phyloP scores from a whole-genome alignment of 2,797 vertebrate species.

The Sebastiscus tertius region DNA sequence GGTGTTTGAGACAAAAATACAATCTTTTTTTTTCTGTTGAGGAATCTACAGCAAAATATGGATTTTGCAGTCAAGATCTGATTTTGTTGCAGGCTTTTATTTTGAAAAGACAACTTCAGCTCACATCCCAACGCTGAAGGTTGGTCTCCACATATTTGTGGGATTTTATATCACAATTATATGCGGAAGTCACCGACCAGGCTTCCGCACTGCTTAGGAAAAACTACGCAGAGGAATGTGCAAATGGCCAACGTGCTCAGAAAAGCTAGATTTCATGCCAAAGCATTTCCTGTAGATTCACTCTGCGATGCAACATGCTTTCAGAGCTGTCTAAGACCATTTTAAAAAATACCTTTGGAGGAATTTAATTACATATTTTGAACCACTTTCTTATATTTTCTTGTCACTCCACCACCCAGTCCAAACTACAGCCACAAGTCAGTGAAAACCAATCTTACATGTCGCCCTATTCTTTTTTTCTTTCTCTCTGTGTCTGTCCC shows the following conservation, averaged over 20 bases:
- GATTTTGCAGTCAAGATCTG: not conserved
- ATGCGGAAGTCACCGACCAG: not conserved
- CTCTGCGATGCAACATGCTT: not conserved
- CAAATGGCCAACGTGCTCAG: not conserved
- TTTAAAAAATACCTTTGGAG: not conserved
- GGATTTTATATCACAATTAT: constrained; percentile 5
- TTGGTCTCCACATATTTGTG: not conserved
- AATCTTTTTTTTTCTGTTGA: not conserved
- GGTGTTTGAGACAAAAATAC: not conserved
- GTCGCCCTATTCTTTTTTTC: not conserved
- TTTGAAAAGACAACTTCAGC: not conserved
- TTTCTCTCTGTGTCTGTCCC: not conserved
- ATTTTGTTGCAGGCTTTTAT: not conserved
- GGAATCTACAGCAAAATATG: not conserved
- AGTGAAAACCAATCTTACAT: not conserved
- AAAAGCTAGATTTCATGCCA: not conserved
- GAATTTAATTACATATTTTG: not conserved
- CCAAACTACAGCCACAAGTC: not conserved
- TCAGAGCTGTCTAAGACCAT: not conserved
- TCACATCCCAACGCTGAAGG: not conserved
- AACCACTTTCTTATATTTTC: not conserved
- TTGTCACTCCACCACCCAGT: not conserved
- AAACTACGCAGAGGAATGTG: constrained; percentile 7
- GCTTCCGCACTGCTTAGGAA: not conserved
- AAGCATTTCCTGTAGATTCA: not conserved